These are phyloP conservation scores for Odontocolon sp. DNA, from an alignment of 2,888 invertebrate species.

Conservation along the genomic window DNA sequence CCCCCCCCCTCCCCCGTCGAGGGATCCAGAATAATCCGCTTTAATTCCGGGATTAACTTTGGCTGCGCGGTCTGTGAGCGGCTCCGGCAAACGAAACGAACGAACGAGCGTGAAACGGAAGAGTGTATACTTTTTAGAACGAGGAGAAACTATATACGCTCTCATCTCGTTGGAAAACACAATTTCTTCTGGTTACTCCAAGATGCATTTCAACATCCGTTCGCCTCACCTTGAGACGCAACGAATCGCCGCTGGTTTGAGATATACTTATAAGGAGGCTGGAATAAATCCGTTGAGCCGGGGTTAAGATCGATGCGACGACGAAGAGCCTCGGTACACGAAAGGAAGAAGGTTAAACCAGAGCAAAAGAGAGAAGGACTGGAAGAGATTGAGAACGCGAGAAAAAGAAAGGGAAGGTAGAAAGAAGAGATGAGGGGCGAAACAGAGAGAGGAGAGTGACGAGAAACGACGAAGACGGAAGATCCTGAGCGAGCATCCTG, in stretches of 20 bases:
- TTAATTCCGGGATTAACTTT: conserved; percentile 64
- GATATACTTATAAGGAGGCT: too few species aligned
- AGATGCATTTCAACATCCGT: too few species aligned
- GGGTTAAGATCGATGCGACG: conserved; percentile 63
- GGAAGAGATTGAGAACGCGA: conserved; percentile 11
- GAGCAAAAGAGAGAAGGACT: conserved; percentile 24
- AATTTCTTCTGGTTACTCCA: too few species aligned
- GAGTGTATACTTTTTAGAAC: too few species aligned
- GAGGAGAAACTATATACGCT: too few species aligned
- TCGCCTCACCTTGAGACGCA: too few species aligned
- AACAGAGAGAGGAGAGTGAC: background rate
- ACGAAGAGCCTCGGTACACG: conserved; percentile 24
- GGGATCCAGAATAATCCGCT: conserved; percentile 61
- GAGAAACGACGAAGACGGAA: background rate
- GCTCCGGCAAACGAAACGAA: conserved; percentile 41
- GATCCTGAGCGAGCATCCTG: conserved; percentile 65
- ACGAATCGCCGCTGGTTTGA: too few species aligned
- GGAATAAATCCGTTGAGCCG: conserved; percentile 66
- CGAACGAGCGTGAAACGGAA: conserved; percentile 42
- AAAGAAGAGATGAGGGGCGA: conserved; percentile 5
- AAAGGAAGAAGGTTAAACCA: conserved; percentile 39
- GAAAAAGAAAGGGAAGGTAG: conserved; percentile 13
- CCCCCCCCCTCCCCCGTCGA: too few species aligned
- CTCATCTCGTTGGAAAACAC: too few species aligned
- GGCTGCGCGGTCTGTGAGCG: conserved; percentile 27